Percentiles rank a stretch among this genome's conserved stretches.
These are phyloP conservation scores for Caiman crocodilus DNA, from an alignment of 2,797 vertebrate genomes.

Conservation along the genomic window DNA sequence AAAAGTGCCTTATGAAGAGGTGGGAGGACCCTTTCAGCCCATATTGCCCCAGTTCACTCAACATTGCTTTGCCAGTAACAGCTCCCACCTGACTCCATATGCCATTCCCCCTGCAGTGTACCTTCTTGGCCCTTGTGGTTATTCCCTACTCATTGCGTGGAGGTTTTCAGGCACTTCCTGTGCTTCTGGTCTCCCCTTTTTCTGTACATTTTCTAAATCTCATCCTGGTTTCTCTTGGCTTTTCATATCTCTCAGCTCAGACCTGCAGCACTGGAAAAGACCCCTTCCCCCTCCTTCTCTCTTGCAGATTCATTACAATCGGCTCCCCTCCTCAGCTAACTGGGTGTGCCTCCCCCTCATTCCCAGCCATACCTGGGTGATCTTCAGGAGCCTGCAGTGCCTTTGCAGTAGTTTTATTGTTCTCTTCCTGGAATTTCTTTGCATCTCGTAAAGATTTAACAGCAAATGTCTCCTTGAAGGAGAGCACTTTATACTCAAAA, in stretches of 20 bases:
- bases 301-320: neutral
- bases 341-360: neutral
- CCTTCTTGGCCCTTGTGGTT: neutral
- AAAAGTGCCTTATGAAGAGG: neutral
- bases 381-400: neutral
- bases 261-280: neutral
- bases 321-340: neutral
- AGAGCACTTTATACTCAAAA: too few relatives aligned
- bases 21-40: neutral
- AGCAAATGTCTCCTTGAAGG: neutral
- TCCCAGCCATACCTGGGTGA: neutral
- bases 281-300: conserved; percentile 22
- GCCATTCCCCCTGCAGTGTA: neutral
- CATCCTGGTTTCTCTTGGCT: neutral
- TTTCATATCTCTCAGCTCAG: neutral
- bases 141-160: neutral
- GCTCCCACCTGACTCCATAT: neutral
- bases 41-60: neutral
- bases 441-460: rapidly evolving
- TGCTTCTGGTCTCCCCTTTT: neutral
- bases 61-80: neutral
- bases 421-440: conserved; percentile 1
- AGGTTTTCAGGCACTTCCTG: neutral
- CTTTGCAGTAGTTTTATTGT: neutral
- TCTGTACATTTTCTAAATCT: neutral